Percentiles rank a stretch among this genome's conserved stretches.
Conservation (phyloP, 2,888 invertebrate genomes). For the Clivina fossor region DNA sequence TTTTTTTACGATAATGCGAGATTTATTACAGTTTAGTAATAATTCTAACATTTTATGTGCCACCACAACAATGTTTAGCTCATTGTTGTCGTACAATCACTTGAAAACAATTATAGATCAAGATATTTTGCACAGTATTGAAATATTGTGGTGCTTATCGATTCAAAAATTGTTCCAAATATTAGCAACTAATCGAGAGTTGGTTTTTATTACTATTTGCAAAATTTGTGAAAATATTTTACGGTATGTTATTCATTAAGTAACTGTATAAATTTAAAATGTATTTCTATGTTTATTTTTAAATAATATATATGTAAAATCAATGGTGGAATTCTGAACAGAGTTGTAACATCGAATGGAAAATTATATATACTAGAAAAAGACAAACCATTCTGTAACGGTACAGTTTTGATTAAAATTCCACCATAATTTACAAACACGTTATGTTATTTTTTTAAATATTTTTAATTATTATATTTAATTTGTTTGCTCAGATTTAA, state of each 20-base stretch:
- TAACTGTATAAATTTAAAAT: no score
- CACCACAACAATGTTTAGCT: constrained; percentile 8
- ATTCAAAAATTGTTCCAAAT: constrained; percentile 11
- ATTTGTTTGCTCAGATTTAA: no score
- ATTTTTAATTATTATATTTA: no score
- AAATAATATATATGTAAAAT: no score
- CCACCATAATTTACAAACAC: no score
- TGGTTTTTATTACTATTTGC: not conserved
- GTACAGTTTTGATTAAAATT: no score
- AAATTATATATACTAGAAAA: not conserved
- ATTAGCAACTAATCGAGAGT: not conserved
- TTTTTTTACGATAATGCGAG: not conserved
- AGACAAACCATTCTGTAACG: no score
- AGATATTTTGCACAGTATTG: constrained; percentile 2
- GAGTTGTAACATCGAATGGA: no score
- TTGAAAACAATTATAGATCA: constrained; percentile 12
- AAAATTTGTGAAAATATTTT: constrained; percentile 17
- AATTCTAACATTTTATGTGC: constrained; percentile 8
- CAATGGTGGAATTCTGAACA: no score
- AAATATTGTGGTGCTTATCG: not conserved
- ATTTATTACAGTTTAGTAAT: constrained; percentile 2
- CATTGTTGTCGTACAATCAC: constrained; percentile 10
- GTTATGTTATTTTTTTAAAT: no score
- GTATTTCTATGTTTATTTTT: no score
- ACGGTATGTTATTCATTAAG: constrained; percentile 13